Base-by-base conservation (phyloP, 1,140 invertebrate species). In the Drosophila novamexicana region DNA sequence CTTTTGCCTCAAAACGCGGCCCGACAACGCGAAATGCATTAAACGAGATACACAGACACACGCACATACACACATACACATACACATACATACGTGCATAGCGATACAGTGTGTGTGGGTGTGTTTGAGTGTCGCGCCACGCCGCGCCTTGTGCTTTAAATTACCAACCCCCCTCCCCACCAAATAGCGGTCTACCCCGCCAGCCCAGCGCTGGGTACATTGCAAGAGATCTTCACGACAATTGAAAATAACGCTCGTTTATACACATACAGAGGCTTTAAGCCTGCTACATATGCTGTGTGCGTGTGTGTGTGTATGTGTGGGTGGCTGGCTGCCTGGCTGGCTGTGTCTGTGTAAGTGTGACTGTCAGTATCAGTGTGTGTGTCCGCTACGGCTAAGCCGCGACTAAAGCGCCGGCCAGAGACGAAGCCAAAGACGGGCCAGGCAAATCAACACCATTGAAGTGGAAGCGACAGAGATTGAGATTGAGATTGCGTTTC, bases 401-500 rank as follows among this genome's bases (percentile, higher is more conserved):
- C 47, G 57, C 52, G 50, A 53, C 65, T 68, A 54, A 68, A 58
- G 49, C 54, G 53, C 40, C 3, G 32, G 37, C 22, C 18, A 66
- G 57, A 53, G 40, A 64, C 50, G 32, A 39, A 36, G 49, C 29
- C 45, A 12, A 29, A 44, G 47, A 64, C 18, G 29, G 22, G n/a
- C 45, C 44, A 59, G 44, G 50, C 73, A 88, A 86, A 86, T 86
- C 83, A 88, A 88, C 83, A 86, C 83, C 83, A 86, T 79, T 83
- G 76, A 85, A 85, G 82, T 85, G 82, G 82, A 78, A 70, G 75
- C 66, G 75, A 74, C 76, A 68, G 78, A 81, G 83, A 79, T 88
- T 88, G 69, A 88, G 83, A 88, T 88, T 82, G 79, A 88, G 83
- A 88, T 88, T 89, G 83, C 83, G 83, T 75, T 86, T 86, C 79